Percentiles rank a stretch among this genome's conserved stretches.
Evolutionary conservation across 2,888 invertebrate genomes (phyloP).

Genomic region (Bhutanitis thaidina): DNA sequence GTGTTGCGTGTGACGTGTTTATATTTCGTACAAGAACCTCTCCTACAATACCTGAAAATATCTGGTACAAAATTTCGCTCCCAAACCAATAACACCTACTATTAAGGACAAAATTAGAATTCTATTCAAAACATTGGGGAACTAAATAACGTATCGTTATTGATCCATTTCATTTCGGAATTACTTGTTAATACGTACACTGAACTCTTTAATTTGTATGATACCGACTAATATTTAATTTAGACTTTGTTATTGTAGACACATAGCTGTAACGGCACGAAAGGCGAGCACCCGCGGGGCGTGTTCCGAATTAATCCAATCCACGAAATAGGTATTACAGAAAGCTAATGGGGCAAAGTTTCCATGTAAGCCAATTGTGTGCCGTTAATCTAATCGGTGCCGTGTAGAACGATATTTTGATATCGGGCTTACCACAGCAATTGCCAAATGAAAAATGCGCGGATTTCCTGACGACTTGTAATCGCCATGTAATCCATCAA

Average conservation of each 20-base stretch:
- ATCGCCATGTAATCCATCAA: slow-evolving; percentile 74
- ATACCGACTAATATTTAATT: slow-evolving; percentile 47
- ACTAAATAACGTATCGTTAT: too few relatives aligned
- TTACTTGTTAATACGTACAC: background rate
- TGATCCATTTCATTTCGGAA: background rate
- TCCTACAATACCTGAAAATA: too few relatives aligned
- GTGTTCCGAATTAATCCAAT: slow-evolving; percentile 62
- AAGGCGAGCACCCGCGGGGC: slow-evolving; percentile 51
- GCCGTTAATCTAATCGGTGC: slow-evolving; percentile 72
- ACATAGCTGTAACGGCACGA: slow-evolving; percentile 47
- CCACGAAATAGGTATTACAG: slow-evolving; percentile 50
- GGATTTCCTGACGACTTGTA: slow-evolving; percentile 69
- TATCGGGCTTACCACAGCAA: slow-evolving; percentile 56
- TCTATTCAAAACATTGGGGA: too few relatives aligned
- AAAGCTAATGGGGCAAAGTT: slow-evolving; percentile 61
- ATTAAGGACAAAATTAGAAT: too few relatives aligned
- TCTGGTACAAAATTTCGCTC: too few relatives aligned
- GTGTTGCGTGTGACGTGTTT: too few relatives aligned
- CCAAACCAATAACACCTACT: too few relatives aligned
- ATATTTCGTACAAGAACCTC: too few relatives aligned
- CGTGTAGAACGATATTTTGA: slow-evolving; percentile 70
- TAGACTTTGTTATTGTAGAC: slow-evolving; percentile 51
- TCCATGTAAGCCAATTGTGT: slow-evolving; percentile 73
- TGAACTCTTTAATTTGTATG: slow-evolving; percentile 7
- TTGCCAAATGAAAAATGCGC: slow-evolving; percentile 77